Evolutionary conservation across 2,797 vertebrate species (phyloP).

Genomic region (Psittacula echo): DNA sequence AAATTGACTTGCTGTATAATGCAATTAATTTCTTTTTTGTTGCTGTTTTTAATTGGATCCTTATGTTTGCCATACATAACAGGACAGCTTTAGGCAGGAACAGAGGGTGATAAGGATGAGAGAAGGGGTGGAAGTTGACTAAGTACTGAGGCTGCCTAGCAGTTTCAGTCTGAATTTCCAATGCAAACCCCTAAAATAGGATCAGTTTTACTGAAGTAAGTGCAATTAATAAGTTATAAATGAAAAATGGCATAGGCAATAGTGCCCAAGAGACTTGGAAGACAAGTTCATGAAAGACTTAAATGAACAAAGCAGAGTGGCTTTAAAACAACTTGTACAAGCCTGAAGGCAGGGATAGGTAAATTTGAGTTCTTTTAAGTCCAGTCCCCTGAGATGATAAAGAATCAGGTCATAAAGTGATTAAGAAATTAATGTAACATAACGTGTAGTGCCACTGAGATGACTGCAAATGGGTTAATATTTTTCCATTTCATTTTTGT

Average conservation of each 20-base stretch:
- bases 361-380: neutral
- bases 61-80: neutral
- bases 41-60: neutral
- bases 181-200: neutral
- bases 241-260: neutral
- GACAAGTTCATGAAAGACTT: neutral
- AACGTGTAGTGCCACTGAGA: neutral
- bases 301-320: neutral
- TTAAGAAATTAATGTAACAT: neutral
- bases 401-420: neutral
- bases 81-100: neutral
- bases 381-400: neutral
- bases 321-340: neutral
- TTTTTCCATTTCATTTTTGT: neutral
- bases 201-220: neutral
- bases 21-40: neutral
- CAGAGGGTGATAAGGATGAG: neutral
- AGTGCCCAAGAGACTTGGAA: neutral
- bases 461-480: neutral
- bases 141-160: neutral
- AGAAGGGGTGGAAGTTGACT: neutral
- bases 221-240: neutral
- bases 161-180: neutral
- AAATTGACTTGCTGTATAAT: neutral
- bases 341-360: neutral